Evolutionary conservation across 2,888 invertebrate genomes (phyloP).

Genomic region (Tipula unca): DNA sequence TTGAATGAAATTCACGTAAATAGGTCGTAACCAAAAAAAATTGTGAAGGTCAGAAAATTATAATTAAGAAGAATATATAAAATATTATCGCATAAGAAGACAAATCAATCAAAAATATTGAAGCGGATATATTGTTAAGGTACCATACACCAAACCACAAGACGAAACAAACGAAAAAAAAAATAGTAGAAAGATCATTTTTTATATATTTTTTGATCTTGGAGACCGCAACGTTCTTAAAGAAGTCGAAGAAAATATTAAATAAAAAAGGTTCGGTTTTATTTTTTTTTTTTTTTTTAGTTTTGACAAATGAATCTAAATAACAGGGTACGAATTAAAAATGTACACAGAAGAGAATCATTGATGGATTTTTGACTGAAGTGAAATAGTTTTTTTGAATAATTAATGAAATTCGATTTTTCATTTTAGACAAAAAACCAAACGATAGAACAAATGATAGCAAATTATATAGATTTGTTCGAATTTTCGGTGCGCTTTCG

Average conservation of each 20-base stretch:
- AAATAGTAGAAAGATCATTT: neutral
- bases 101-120: neutral
- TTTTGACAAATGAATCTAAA: slow-evolving; percentile 45
- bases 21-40: neutral
- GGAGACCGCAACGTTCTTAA: neutral
- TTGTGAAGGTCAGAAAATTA: neutral
- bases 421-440: neutral
- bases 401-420: slow-evolving; percentile 14
- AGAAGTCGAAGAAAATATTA: neutral
- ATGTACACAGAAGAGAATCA: neutral
- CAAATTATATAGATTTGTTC: neutral
- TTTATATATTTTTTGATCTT: neutral
- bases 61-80: neutral
- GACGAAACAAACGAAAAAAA: neutral
- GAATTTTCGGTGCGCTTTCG: neutral
- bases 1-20: neutral
- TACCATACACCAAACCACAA: neutral
- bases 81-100: neutral
- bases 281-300: too few species aligned
- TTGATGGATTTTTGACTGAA: slow-evolving; percentile 16
- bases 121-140: slow-evolving; percentile 8
- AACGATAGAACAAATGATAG: slow-evolving; percentile 1
- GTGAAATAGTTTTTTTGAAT: neutral
- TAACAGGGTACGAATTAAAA: slow-evolving; percentile 37
- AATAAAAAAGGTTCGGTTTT: slow-evolving; percentile 29